Conservation (phyloP, 1,140 invertebrate species). For the Listronotus oregonensis region DNA sequence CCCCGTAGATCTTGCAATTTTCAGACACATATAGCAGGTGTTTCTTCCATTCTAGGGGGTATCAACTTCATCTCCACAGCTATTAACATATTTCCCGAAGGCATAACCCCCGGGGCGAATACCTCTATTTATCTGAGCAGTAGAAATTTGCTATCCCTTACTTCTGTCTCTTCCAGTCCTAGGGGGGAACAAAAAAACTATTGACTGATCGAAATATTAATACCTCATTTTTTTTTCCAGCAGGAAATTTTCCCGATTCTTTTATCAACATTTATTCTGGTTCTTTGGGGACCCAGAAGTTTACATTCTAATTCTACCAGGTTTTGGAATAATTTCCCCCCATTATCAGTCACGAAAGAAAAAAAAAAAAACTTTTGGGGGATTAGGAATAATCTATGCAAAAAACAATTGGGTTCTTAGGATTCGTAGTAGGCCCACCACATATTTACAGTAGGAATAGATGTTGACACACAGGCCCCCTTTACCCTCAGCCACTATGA, state of each 20-base stretch:
- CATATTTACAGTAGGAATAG: slow-evolving; percentile 67
- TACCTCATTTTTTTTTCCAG: slow-evolving; percentile 75
- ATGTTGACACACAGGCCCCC: slow-evolving; percentile 73
- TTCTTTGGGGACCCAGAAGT: too few species aligned
- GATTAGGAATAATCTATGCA: slow-evolving; percentile 67
- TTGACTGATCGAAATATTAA: too few species aligned
- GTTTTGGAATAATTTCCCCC: slow-evolving; percentile 9
- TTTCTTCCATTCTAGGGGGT: too few species aligned
- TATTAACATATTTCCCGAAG: too few species aligned
- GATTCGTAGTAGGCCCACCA: slow-evolving; percentile 68
- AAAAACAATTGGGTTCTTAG: slow-evolving; percentile 68
- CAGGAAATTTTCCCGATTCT: slow-evolving; percentile 58
- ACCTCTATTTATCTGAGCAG: slow-evolving; percentile 68
- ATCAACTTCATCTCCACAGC: too few species aligned
- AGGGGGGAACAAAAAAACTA: too few species aligned
- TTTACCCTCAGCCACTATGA: slow-evolving; percentile 76
- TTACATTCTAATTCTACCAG: slow-evolving; percentile 7
- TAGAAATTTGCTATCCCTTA: slow-evolving; percentile 66
- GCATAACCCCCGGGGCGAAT: too few species aligned
- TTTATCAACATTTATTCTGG: background rate
- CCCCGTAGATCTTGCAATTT: too few species aligned
- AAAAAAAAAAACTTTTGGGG: slow-evolving; percentile 60
- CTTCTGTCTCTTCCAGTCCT: too few species aligned
- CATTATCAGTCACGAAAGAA: slow-evolving; percentile 40
- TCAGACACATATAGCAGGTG: too few species aligned